Conservation (phyloP, 1,140 invertebrate species). For the Antheraea mylitta region DNA sequence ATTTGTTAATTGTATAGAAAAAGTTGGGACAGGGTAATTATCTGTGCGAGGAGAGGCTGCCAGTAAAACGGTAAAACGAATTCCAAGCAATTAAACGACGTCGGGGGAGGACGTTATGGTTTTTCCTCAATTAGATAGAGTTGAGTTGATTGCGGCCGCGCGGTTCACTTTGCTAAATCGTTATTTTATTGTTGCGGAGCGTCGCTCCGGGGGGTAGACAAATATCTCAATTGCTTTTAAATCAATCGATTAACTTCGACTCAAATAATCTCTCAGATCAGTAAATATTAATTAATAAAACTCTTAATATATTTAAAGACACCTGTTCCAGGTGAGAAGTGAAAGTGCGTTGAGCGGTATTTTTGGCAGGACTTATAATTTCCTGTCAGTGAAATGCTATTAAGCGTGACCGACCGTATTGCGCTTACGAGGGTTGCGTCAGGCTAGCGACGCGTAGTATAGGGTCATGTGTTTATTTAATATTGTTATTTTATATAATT, state of each 20-base stretch:
- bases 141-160: background rate
- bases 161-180: background rate
- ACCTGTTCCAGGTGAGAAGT: no score
- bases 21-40: background rate
- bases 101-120: background rate
- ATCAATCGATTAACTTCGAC: background rate
- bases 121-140: slow-evolving; percentile 1
- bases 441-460: no score
- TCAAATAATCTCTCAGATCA: background rate
- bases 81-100: background rate
- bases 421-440: no score
- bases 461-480: no score
- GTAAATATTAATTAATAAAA: no score
- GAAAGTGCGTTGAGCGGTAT: no score
- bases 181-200: background rate
- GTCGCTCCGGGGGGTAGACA: background rate
- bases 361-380: no score
- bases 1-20: background rate
- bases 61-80: background rate
- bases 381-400: no score
- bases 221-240: background rate
- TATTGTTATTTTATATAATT: no score
- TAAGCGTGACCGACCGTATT: no score
- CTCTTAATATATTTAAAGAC: no score
- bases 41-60: background rate